Evolutionary conservation across 1,140 invertebrate species (phyloP), one percentile per base, ranked within the genome.

Genomic region (Pristionchus pacificus): DNA sequence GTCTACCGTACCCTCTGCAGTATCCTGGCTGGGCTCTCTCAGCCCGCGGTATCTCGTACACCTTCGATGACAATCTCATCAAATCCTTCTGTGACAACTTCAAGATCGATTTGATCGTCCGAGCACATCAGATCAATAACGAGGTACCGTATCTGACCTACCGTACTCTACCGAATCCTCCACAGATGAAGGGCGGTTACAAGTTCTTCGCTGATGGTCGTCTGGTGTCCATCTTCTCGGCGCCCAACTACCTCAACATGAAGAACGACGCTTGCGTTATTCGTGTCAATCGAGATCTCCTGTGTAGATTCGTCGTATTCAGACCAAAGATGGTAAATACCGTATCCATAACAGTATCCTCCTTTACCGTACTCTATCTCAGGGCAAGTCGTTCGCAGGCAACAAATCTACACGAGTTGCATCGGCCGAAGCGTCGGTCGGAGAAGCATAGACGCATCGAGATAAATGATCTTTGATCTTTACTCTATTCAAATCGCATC

Each of bases 1-100:
- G 19, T 28, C 6, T 2, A 2, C 25, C 14, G 32, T 19, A 38
- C 58, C 24, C 63, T 28, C 38, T 64, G 33, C 71, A 68, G 65
- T 83, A 86, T 55, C 14, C 84, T 77, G 87, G 87, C 13, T 87
- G 87, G 87, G 87, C 86, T 55, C 85, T 88, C 71, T 88, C 87
- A 73, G 86, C 87, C 72, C 87, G 58, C 86, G 72, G 71, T 32
- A 75, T 77, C 33, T 77, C 73, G 25, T 77, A 88, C 80, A 87
- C 88, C 19, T 77, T 77, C 55, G 76, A 75, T 33, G 66, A 70
- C 29, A 30, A 60, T 14, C 61, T 76, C 15, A 71, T 77, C 57
- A 38, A 68, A 27, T 74, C 75, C 24, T 77, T 77, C 60, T 74
- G 75, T 29, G 27, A 70, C 25, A 57, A 75, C 2, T 58, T 33